Base-by-base conservation (phyloP, 2,113 vertebrate species). In the Varanus salvator region DNA sequence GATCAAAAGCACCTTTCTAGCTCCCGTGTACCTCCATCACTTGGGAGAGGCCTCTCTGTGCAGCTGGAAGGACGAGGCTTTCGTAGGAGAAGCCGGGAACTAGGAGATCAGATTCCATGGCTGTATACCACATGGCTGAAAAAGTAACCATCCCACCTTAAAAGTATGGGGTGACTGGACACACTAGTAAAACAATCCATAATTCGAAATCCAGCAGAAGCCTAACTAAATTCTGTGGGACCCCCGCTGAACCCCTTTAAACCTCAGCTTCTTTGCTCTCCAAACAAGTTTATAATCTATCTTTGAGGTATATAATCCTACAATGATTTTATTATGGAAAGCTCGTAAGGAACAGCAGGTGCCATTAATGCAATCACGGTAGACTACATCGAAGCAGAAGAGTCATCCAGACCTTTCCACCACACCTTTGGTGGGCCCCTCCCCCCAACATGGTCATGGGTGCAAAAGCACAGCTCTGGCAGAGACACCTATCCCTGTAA, bases 1-100 rank as follows among this genome's bases (percentile, higher is more conserved):
- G 52, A 83, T 88, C 87, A 88, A 88, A 60, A 44, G 8, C 27
- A 83, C 54, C 29, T 31, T 74, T 82, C 68, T 52, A 44, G 38
- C 9, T 83, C 69, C 29, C 44, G 48, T 48, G 68, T 78, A 25
- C 34, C 14, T 57, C 4, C 50, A 82, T 68, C 48, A 74, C 68
- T 74, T 25, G 34, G 34, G 8, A 60, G 27, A 12, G 14, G 44
- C 25, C 27, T 25, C 38, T 68, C n/a, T 27, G 74, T 60, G 78
- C 68, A 57, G 8, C 74, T 68, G 57, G 78, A 82, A 31, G 64
- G 7, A 27, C 21, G 74, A 74, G 8, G 4, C 11, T 77, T 87
- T 88, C 72, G n/a, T 17, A n/a, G n/a, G 29, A 27, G 25, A 29
- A 74, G 50, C 34, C 3, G 34, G 34, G 31, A 9, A 75, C 25